Evolutionary conservation across 2,888 invertebrate species (phyloP), one percentile per base, ranked within the genome.

Genomic region (Nymphalis c-album): DNA sequence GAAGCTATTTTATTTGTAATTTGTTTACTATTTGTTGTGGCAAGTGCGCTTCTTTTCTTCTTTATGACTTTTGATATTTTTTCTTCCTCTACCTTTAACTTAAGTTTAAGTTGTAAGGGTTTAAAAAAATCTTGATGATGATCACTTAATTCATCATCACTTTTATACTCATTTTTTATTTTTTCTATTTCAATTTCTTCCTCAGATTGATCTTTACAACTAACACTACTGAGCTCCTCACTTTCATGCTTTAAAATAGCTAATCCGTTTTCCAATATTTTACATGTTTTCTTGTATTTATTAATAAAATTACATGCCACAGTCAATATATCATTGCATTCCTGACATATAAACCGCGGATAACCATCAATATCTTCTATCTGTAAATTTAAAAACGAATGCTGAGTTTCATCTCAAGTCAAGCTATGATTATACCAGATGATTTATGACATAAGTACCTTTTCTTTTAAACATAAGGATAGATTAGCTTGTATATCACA

Each of bases 301-400:
- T 79, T 80, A 22, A 91, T 82, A 70, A 92, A 91, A 70, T 80
- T 78, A 53, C 70, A 80, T 13, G 86, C 72, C 46, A 76, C 77
- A 47, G 87, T 80, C 71, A 91, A 73, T 7, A 78, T 83, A 18
- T 76, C 74, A 71, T 83, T 81, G 77, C 91, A 92, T 31, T 70
- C 68, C 10, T 76, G 71, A 77, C 91, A 92, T 69, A 91, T 87
- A 71, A 79, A 79, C 59, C 81, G 82, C 57, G 91, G 91, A 75
- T 83, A 88, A 40, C 90, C 91, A 61, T 83, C 80, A 47, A 84
- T 70, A 72, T 91, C 87, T 78, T 89, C 83, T 72, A 92, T 76
- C 91, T 92, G 81, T 45, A 84, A 84, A 72, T 31, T 20, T 35
- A 20, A 22, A 17, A 57, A 48, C 5, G 5, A 18, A 63, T 31